These are phyloP conservation scores for Scaptodrosophila lebanonensis DNA, from an alignment of 1,140 invertebrate genomes.

Conservation along the genomic window DNA sequence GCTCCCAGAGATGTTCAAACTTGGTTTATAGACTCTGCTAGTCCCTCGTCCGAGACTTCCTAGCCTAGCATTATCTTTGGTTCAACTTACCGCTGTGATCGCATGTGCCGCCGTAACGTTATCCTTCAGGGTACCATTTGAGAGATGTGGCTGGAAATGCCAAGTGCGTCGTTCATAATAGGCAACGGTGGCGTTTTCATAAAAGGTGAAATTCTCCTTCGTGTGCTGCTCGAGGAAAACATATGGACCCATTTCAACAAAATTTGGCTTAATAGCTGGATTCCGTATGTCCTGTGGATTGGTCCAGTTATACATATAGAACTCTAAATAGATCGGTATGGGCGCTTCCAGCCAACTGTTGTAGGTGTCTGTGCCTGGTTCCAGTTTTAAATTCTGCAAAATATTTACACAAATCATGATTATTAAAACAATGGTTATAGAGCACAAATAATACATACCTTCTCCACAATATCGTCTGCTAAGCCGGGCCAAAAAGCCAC, in stretches of 20 bases:
- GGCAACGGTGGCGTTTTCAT: slow-evolving; percentile 88
- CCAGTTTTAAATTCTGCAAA: slow-evolving; percentile 80
- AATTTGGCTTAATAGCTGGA: slow-evolving; percentile 80
- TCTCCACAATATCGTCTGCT: slow-evolving; percentile 43
- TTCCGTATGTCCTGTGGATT: slow-evolving; percentile 82
- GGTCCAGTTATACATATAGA: slow-evolving; percentile 91
- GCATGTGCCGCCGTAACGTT: slow-evolving; percentile 87
- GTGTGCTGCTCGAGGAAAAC: slow-evolving; percentile 80
- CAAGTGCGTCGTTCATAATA: slow-evolving; percentile 87
- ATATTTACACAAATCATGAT: not conserved
- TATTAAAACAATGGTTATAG: not conserved
- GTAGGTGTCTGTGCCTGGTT: slow-evolving; percentile 80
- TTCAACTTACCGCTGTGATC: slow-evolving; percentile 83
- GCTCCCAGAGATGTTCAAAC: no score
- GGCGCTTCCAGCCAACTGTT: slow-evolving; percentile 85
- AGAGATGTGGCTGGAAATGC: slow-evolving; percentile 84
- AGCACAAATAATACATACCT: slow-evolving; percentile 40
- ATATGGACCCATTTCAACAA: slow-evolving; percentile 83
- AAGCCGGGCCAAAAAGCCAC: slow-evolving; percentile 58
- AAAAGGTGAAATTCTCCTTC: slow-evolving; percentile 82
- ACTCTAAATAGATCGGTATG: slow-evolving; percentile 86
- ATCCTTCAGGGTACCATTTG: slow-evolving; percentile 85
- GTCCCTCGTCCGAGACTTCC: no score
- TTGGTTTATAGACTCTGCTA: not conserved
- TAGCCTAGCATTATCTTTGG: no score